Percentiles rank a stretch among this genome's conserved stretches.
Evolutionary conservation across 2,113 vertebrate species (phyloP).

Genomic region (Amphilophus citrinellus): DNA sequence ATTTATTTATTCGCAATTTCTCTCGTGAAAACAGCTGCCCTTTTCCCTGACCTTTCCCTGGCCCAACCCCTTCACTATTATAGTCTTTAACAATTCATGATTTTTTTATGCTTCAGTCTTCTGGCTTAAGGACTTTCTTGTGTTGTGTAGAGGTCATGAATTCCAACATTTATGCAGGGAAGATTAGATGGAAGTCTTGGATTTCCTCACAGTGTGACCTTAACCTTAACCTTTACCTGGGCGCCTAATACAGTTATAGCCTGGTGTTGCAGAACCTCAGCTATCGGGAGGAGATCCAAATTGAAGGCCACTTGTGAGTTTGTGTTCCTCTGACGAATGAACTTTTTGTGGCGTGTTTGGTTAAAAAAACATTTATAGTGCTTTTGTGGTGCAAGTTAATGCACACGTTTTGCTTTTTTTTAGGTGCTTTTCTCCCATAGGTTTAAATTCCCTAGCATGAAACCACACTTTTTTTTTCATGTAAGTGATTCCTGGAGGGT

Average conservation of each 20-base stretch:
- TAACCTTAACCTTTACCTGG: not conserved
- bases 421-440: constrained; percentile 8
- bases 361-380: not conserved
- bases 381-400: constrained; percentile 11
- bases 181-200: constrained; percentile 49
- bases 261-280: constrained; percentile 24
- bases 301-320: constrained; percentile 12
- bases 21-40: constrained; percentile 27
- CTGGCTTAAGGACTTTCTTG: constrained; percentile 17
- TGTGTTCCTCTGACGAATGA: constrained; percentile 3
- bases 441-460: constrained; percentile 43
- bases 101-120: constrained; percentile 35
- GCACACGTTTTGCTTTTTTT: not conserved
- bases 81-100: constrained; percentile 47
- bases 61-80: constrained; percentile 13
- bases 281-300: constrained; percentile 17
- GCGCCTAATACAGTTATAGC: not conserved
- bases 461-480: not conserved
- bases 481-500: not conserved
- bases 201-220: constrained; percentile 42
- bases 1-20: constrained; percentile 29
- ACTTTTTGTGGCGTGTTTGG: constrained; percentile 4
- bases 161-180: constrained; percentile 29
- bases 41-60: constrained; percentile 20
- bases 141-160: constrained; percentile 36